phyloP scores from a whole-genome alignment of 2,888 invertebrate genomes.

The Ornithoptera alexandrae region DNA sequence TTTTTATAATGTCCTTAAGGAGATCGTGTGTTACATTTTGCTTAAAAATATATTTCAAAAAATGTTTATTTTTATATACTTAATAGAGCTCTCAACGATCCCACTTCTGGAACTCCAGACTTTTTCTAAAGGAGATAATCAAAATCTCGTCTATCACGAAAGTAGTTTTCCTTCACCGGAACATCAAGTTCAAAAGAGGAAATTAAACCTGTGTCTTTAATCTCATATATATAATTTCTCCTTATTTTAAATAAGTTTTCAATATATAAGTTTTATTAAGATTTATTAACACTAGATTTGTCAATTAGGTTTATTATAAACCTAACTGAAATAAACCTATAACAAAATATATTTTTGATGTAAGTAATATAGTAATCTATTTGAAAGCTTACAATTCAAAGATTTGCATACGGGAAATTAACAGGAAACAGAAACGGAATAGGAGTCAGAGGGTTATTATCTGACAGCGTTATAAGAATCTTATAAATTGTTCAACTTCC shows the following conservation, averaged over 20 bases:
- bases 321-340: neutral
- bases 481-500: slow-evolving; percentile 13
- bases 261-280: no score
- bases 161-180: no score
- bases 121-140: no score
- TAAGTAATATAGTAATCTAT: neutral
- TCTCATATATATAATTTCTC: neutral
- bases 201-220: no score
- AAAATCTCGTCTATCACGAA: no score
- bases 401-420: slow-evolving; percentile 50
- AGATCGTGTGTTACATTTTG: neutral
- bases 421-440: slow-evolving; percentile 41
- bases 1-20: slow-evolving; percentile 14
- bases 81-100: no score
- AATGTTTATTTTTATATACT: no score
- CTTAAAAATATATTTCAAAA: neutral
- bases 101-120: no score
- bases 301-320: no score
- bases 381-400: slow-evolving; percentile 19
- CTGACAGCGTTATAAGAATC: slow-evolving; percentile 27
- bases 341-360: neutral
- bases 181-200: no score
- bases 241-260: neutral
- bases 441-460: slow-evolving; percentile 21
- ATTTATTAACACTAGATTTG: no score